Percentiles rank a stretch among this genome's conserved stretches.
Conservation (phyloP, 2,113 vertebrate species). For the Nansenia antarctica region DNA sequence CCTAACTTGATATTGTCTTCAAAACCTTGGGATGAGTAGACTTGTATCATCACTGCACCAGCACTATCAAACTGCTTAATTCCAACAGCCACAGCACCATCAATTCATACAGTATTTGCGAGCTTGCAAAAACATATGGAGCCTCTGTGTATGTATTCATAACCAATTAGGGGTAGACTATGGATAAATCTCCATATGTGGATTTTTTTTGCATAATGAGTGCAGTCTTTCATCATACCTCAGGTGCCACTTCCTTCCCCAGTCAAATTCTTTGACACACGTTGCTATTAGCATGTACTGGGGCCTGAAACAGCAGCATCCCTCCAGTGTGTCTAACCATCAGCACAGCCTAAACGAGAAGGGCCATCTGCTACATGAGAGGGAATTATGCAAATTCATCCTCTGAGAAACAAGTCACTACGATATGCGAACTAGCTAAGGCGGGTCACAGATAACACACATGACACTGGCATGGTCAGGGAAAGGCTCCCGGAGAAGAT, state of each 20-base stretch:
- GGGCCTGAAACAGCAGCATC: constrained; percentile 4
- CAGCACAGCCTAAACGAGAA: constrained; percentile 10
- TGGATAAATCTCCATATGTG: constrained; percentile 20
- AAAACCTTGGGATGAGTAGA: no score
- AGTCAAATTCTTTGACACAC: not conserved
- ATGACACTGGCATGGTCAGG: not conserved
- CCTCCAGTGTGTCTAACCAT: constrained; percentile 1
- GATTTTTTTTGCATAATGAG: constrained; percentile 21
- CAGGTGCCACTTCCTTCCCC: not conserved
- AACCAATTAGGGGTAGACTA: constrained; percentile 16
- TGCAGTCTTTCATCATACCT: constrained; percentile 10
- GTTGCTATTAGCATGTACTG: constrained; percentile 4
- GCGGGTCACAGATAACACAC: not conserved
- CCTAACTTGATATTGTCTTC: no score
- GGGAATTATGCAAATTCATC: constrained; percentile 20
- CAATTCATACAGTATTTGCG: not conserved
- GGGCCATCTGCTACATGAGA: constrained; percentile 24
- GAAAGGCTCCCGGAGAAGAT: not conserved
- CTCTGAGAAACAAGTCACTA: constrained; percentile 9
- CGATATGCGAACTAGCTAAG: not conserved
- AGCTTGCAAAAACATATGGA: not conserved
- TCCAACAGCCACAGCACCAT: not conserved
- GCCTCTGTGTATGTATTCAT: constrained; percentile 4
- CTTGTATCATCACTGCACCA: constrained; percentile 3
- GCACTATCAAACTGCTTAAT: constrained; percentile 24